Conservation (phyloP, 2,888 invertebrate genomes). For the Drosophila hamatofila region DNA sequence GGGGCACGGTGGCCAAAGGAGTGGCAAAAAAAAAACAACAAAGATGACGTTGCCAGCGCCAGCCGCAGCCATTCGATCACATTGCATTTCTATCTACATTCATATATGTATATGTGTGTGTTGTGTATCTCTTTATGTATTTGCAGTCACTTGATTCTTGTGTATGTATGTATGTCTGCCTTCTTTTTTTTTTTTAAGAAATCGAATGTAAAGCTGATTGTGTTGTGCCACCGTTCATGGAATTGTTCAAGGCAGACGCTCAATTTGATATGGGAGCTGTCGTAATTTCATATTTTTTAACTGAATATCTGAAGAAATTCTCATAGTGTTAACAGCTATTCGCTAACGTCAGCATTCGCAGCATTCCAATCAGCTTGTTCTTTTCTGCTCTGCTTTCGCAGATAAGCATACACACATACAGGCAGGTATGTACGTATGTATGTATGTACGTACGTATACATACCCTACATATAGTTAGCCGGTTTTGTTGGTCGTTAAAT, state of each 20-base stretch:
- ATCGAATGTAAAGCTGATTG: slow-evolving; percentile 40
- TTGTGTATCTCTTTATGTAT: slow-evolving; percentile 12
- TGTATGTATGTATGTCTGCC: slow-evolving; percentile 5
- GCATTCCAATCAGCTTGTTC: slow-evolving; percentile 32
- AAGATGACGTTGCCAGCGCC: slow-evolving; percentile 30
- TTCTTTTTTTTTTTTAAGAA: slow-evolving; percentile 29
- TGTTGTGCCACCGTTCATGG: slow-evolving; percentile 26
- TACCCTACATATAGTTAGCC: slow-evolving; percentile 16
- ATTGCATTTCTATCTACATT: slow-evolving; percentile 24
- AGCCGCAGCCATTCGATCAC: slow-evolving; percentile 34
- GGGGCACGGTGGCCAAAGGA: slow-evolving; percentile 45
- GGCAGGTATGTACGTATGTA: neutral
- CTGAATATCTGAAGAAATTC: slow-evolving; percentile 24
- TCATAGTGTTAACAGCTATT: slow-evolving; percentile 40
- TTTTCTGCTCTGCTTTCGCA: slow-evolving; percentile 25
- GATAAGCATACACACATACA: slow-evolving; percentile 7
- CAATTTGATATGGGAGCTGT: slow-evolving; percentile 39
- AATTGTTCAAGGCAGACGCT: slow-evolving; percentile 42
- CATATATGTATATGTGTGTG: neutral
- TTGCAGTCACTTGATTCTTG: slow-evolving; percentile 25
- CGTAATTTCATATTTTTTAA: slow-evolving; percentile 23
- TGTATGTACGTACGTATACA: neutral
- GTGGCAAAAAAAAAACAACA: slow-evolving; percentile 36
- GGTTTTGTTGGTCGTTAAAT: slow-evolving; percentile 5
- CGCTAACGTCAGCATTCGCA: slow-evolving; percentile 48